phyloP scores from a whole-genome alignment of 1,140 invertebrate genomes.

The Drosophila bifasciata region DNA sequence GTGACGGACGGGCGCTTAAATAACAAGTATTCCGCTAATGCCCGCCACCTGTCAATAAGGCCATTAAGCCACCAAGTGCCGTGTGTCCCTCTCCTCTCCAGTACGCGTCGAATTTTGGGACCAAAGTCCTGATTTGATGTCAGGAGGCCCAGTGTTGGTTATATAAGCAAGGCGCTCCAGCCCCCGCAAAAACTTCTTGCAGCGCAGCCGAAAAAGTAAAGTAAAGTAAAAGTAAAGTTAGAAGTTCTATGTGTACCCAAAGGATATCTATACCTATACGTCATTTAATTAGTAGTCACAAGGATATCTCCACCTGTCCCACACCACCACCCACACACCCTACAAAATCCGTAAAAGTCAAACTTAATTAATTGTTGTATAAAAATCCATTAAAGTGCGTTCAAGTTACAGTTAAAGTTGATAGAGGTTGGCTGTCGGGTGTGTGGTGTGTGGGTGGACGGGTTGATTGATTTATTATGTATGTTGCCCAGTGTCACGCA shows the following conservation, averaged over 20 bases:
- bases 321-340: background rate
- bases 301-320: constrained; percentile 12
- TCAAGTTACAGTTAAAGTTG: too few species aligned
- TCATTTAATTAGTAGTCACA: background rate
- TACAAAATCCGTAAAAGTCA: constrained; percentile 19
- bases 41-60: too few species aligned
- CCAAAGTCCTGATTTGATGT: too few species aligned
- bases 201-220: too few species aligned
- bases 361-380: constrained; percentile 14
- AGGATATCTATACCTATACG: constrained; percentile 3
- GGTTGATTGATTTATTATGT: constrained; percentile 53
- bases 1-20: constrained; percentile 22
- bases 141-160: too few species aligned
- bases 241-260: too few species aligned
- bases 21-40: background rate
- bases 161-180: too few species aligned
- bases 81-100: too few species aligned
- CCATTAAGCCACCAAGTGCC: too few species aligned
- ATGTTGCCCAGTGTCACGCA: constrained; percentile 41
- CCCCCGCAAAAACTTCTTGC: too few species aligned
- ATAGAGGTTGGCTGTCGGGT: background rate
- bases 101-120: too few species aligned
- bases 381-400: constrained; percentile 42
- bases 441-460: background rate
- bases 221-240: too few species aligned